Evolutionary conservation across 2,888 invertebrate genomes (phyloP).

Genomic region (Nesidiocoris tenuis): DNA sequence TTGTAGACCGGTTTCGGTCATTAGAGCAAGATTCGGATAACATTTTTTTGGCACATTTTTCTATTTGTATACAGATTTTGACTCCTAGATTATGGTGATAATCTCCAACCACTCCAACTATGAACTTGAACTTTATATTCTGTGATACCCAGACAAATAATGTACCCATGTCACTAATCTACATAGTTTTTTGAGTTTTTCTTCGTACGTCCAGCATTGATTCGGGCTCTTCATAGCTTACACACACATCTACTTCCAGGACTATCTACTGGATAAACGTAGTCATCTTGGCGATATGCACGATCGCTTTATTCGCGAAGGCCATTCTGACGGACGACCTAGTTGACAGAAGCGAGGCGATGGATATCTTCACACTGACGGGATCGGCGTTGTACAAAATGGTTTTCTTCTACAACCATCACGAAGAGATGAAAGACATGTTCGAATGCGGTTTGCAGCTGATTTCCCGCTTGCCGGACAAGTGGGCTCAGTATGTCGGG

Average conservation of each 20-base stretch:
- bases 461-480: not conserved
- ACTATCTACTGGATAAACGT: not conserved
- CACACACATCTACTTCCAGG: too few relatives aligned
- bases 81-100: too few relatives aligned
- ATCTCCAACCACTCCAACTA: too few relatives aligned
- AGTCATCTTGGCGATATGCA: constrained; percentile 4
- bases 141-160: too few relatives aligned
- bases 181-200: not conserved
- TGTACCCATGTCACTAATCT: too few relatives aligned
- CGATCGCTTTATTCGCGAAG: constrained; percentile 28
- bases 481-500: not conserved
- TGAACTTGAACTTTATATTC: too few relatives aligned
- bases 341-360: constrained; percentile 35
- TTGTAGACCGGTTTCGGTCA: too few relatives aligned
- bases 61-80: too few relatives aligned
- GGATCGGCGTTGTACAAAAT: constrained; percentile 15
- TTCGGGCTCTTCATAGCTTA: too few relatives aligned
- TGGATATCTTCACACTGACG: constrained; percentile 29
- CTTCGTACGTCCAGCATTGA: too few relatives aligned
- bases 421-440: constrained; percentile 8
- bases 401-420: constrained; percentile 5
- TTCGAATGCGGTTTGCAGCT: not conserved
- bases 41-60: too few relatives aligned
- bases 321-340: constrained; percentile 24
- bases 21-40: too few relatives aligned